Base-by-base conservation (phyloP, 2,888 invertebrate genomes). In the Hydrotaea cyrtoneurina region DNA sequence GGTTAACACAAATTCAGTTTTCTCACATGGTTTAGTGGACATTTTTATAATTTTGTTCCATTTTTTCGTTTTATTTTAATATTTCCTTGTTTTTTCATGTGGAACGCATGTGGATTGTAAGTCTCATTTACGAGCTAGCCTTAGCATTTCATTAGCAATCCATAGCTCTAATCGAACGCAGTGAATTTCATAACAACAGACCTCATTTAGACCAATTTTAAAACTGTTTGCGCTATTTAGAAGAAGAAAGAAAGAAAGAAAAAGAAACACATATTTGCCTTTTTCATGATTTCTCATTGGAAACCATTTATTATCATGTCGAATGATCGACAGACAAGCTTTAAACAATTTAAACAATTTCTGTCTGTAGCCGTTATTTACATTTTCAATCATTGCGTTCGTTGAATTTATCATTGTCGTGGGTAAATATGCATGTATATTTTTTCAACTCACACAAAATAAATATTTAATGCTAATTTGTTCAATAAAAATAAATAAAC, bases 401-500 rank as follows among this genome's bases (percentile, higher is more conserved):
- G 19, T 55, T 57, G 55, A 57, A 73, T 73, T 69, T 66, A 23
- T 50, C 31, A 39, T 66, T 66, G 11, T 66, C 17, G 23, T 59
- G 11, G 39, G 10, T 19, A 43, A 64, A 39, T 62, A 26, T n/a
- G 1, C 26, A 26, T 59, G 26, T 19, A 66, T 17, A 31, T 31
- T 31, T 4, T 11, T 36, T 17, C 39, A 39, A 43, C 7, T 7
- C 11, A 66, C 13, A 73, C 31, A 57, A 73, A 11, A 4, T 36
- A 55, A 73, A 55, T 57, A 26, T 55, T 73, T 57, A 71, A 43
- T 66, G 26, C 21, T 46, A 71, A 21, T 71, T 71, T 71, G n/a
- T 21, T 46, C 43, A 69, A 23, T 26, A 69, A 50, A 46, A 69
- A 11, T 21, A 31, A 31, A 31, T 31, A 7, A 31, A 31, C n/a